Evolutionary conservation across 1,140 invertebrate species (phyloP).

Genomic region (Belonocnema kinseyi): DNA sequence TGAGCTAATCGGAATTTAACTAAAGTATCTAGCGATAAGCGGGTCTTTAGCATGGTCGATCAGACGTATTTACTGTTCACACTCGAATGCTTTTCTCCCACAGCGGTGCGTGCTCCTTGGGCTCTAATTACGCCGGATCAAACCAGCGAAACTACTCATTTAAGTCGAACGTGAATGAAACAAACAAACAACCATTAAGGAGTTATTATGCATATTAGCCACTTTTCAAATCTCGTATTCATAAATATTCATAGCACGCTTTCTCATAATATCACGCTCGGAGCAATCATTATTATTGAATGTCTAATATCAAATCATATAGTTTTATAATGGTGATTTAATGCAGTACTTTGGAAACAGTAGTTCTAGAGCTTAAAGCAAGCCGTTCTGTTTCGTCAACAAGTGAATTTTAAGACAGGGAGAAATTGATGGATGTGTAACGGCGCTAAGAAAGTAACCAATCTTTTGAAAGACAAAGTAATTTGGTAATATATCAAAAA

Average conservation of each 20-base stretch:
- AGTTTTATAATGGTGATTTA: neutral
- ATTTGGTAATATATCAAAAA: too few relatives aligned
- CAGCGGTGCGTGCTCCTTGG: conserved; percentile 20
- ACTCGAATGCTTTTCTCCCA: conserved; percentile 15
- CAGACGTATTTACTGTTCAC: conserved; percentile 27
- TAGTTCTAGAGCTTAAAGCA: too few relatives aligned
- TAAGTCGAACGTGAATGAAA: conserved; percentile 16
- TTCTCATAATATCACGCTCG: neutral
- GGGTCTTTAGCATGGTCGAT: conserved; percentile 32
- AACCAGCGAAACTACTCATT: conserved; percentile 18
- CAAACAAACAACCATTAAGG: conserved; percentile 10
- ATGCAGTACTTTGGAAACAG: too few relatives aligned
- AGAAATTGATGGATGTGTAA: too few relatives aligned
- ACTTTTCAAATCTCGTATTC: neutral
- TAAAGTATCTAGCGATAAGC: conserved; percentile 33
- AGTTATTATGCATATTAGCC: conserved; percentile 13
- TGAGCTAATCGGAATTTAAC: conserved; percentile 29
- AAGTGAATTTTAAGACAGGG: too few relatives aligned
- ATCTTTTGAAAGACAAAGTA: too few relatives aligned
- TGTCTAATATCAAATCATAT: neutral
- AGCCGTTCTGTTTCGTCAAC: too few relatives aligned
- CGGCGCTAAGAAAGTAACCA: too few relatives aligned
- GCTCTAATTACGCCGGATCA: neutral
- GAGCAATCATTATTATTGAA: neutral
- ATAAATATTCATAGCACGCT: conserved; percentile 26